These are phyloP conservation scores for Kobus ellipsiprymnus DNA, from an alignment of 2,113 vertebrate species.

Conservation along the genomic window DNA sequence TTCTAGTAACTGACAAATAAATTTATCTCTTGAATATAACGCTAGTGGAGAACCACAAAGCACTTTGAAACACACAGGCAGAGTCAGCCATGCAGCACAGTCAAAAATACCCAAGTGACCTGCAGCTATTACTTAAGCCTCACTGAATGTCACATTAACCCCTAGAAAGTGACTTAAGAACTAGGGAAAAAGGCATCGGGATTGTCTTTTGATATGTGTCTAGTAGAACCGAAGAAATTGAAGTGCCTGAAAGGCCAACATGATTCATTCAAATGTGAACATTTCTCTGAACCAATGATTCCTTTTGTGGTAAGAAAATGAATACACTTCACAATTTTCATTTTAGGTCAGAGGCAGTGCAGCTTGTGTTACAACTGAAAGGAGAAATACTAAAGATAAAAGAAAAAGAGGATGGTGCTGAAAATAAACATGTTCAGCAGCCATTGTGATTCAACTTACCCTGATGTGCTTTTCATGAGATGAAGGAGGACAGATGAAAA, in stretches of 20 bases:
- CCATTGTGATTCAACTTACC: constrained; percentile 90
- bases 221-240: neutral
- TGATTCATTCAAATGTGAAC: neutral
- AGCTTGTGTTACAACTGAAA: constrained; percentile 68
- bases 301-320: constrained; percentile 16
- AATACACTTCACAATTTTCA: constrained; percentile 21
- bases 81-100: neutral
- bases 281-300: constrained; percentile 75
- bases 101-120: too few species aligned
- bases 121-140: neutral
- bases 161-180: neutral
- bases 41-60: too few species aligned
- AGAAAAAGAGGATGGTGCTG: constrained; percentile 80
- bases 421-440: constrained; percentile 86
- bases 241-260: neutral
- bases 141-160: neutral
- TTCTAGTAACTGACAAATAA: neutral
- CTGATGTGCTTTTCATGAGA: constrained; percentile 92
- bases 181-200: neutral
- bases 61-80: neutral
- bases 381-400: constrained; percentile 56
- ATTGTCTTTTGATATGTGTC: neutral
- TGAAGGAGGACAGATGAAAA: constrained; percentile 89
- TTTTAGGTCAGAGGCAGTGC: constrained; percentile 67
- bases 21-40: neutral